Evolutionary conservation across 1,140 invertebrate genomes (phyloP).

Genomic region (Caenorhabditis latens): DNA sequence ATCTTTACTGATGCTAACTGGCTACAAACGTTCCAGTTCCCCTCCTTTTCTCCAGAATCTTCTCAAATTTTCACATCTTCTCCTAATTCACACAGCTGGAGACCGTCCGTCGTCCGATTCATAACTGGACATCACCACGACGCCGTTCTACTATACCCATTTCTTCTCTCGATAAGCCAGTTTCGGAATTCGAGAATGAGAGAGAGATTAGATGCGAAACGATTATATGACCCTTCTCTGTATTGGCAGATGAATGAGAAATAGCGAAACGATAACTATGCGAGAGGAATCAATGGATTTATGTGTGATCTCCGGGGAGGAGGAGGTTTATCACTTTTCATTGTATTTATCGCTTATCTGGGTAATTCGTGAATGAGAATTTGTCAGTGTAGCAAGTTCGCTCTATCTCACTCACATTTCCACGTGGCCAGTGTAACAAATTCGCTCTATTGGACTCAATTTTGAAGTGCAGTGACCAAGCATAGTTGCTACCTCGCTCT

Average conservation of each 20-base stretch:
- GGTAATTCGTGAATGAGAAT: too few species aligned
- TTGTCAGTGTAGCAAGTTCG: not conserved
- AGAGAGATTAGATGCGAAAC: constrained; percentile 30
- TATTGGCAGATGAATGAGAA: not conserved
- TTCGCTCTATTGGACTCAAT: not conserved
- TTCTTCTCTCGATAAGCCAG: constrained; percentile 30
- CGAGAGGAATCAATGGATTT: not conserved
- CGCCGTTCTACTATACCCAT: constrained; percentile 9
- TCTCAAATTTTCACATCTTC: not conserved
- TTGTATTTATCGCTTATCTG: not conserved
- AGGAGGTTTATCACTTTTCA: not conserved
- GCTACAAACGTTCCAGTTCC: too few species aligned
- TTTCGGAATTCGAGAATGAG: not conserved
- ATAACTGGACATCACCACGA: not conserved
- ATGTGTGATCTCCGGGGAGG: not conserved
- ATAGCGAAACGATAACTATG: constrained; percentile 8
- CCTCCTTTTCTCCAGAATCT: not conserved
- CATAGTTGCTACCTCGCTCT: too few species aligned
- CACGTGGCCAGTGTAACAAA: not conserved
- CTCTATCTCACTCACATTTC: too few species aligned
- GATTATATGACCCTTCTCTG: constrained; percentile 22
- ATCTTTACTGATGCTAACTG: too few species aligned
- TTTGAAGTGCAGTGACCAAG: not conserved
- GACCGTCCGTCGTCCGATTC: not conserved
- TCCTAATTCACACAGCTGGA: constrained; percentile 22